Conservation (phyloP, 2,797 vertebrate species). For the Gymnoscopelus microlampas region DNA sequence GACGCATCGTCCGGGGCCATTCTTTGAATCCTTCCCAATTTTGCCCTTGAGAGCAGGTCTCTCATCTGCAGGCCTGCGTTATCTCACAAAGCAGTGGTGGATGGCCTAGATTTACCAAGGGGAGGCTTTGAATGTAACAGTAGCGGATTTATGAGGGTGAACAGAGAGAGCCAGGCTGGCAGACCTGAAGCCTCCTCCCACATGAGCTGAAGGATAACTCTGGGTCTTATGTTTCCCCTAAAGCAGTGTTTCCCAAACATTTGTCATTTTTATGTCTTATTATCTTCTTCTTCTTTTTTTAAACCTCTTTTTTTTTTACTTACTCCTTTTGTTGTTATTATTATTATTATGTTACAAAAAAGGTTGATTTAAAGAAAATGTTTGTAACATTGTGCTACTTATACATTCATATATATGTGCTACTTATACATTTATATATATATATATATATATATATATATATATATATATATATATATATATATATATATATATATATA, state of each 20-base stretch:
- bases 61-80: constrained; percentile 41
- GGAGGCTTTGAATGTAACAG: constrained; percentile 44
- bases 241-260: neutral
- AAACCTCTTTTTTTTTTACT: too few species aligned
- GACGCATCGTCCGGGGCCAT: neutral
- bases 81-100: constrained; percentile 38
- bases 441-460: too few species aligned
- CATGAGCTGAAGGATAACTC: constrained; percentile 44
- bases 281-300: too few species aligned
- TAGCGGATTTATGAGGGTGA: constrained; percentile 46
- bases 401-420: too few species aligned
- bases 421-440: too few species aligned
- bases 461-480: too few species aligned
- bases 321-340: too few species aligned
- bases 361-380: too few species aligned
- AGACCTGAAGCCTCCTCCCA: constrained; percentile 32
- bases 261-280: neutral
- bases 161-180: constrained; percentile 43
- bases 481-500: too few species aligned
- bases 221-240: constrained; percentile 6
- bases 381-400: too few species aligned
- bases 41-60: constrained; percentile 6
- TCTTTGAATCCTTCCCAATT: constrained; percentile 24
- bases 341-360: too few species aligned
- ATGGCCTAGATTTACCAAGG: constrained; percentile 57